phyloP scores from a whole-genome alignment of 2,888 invertebrate genomes.

The Onchidella celtica region DNA sequence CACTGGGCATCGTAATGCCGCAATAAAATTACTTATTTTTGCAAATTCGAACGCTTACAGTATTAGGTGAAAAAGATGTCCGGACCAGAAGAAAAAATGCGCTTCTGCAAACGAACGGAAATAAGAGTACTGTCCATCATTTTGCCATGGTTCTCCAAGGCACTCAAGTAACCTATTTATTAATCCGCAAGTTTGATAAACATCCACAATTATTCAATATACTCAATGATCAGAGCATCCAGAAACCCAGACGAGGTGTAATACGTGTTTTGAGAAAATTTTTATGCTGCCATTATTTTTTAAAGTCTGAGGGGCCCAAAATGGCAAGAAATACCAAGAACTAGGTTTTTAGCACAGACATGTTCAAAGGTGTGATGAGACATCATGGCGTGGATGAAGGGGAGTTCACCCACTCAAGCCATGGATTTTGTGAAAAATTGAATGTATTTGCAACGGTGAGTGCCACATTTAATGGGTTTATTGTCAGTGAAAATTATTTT shows the following conservation, averaged over 20 bases:
- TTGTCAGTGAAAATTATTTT: background rate
- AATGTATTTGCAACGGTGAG: constrained; percentile 41
- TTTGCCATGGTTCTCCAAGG: constrained; percentile 47
- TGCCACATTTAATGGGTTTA: background rate
- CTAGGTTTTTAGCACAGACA: constrained; percentile 28
- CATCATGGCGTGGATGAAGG: constrained; percentile 57
- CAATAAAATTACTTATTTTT: too few relatives aligned
- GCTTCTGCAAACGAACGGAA: constrained; percentile 32
- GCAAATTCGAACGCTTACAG: constrained; percentile 7
- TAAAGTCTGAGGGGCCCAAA: background rate
- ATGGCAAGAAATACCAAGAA: background rate
- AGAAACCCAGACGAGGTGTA: too few relatives aligned
- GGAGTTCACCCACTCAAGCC: constrained; percentile 56
- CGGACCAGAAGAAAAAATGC: constrained; percentile 37
- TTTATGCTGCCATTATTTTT: background rate
- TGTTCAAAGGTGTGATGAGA: constrained; percentile 34
- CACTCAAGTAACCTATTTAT: constrained; percentile 45
- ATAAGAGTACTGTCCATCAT: constrained; percentile 45
- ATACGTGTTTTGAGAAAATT: too few relatives aligned
- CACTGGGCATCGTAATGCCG: too few relatives aligned
- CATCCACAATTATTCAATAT: constrained; percentile 9
- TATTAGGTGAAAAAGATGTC: constrained; percentile 20
- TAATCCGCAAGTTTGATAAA: constrained; percentile 47
- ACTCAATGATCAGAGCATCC: background rate
- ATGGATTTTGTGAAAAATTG: constrained; percentile 44